These are phyloP conservation scores for Nezara viridula DNA, from an alignment of 2,888 invertebrate species.

Conservation along the genomic window DNA sequence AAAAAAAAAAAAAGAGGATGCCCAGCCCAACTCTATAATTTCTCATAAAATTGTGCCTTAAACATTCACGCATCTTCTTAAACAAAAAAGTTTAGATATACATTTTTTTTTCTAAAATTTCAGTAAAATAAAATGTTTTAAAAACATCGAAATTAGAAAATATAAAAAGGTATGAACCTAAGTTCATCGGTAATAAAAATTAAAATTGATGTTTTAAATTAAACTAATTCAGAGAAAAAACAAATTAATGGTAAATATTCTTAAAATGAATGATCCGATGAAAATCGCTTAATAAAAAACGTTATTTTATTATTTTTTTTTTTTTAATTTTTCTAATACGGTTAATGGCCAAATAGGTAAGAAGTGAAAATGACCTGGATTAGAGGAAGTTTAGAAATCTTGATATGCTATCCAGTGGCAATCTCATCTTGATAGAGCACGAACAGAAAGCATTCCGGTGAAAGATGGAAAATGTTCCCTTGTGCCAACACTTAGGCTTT, in stretches of 20 bases:
- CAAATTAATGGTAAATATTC: too few species aligned
- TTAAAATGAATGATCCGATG: too few species aligned
- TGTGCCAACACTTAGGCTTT: background rate
- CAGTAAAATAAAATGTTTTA: too few species aligned
- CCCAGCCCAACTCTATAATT: background rate
- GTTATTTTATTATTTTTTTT: background rate
- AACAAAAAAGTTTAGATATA: too few species aligned
- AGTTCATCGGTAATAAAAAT: too few species aligned
- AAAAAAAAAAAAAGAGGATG: background rate
- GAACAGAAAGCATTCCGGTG: constrained; percentile 28
- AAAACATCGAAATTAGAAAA: too few species aligned
- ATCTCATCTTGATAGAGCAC: constrained; percentile 47
- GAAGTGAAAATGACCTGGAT: constrained; percentile 56
- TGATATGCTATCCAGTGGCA: background rate
- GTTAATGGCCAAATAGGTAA: constrained; percentile 51
- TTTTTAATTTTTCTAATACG: constrained; percentile 31
- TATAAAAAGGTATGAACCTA: too few species aligned
- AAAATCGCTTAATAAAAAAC: too few species aligned
- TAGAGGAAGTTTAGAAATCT: constrained; percentile 39
- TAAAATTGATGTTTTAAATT: too few species aligned
- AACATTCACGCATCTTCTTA: background rate
- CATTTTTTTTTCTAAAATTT: too few species aligned
- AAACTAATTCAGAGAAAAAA: too few species aligned
- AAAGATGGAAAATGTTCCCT: constrained; percentile 40
- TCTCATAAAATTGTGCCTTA: background rate